Evolutionary conservation across 2,113 vertebrate genomes (phyloP).

Genomic region (Sciurus niger): DNA sequence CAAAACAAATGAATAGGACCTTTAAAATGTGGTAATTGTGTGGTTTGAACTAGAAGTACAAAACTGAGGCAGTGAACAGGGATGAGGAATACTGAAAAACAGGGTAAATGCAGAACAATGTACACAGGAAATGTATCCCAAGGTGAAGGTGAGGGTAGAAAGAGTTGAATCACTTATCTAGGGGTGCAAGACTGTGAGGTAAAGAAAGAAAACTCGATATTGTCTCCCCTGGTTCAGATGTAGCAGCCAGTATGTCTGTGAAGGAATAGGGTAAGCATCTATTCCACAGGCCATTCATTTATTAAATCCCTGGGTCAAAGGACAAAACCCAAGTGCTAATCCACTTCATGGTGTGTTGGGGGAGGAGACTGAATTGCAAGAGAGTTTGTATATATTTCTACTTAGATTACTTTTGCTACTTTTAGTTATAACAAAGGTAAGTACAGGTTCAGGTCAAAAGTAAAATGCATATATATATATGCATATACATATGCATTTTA

Average conservation of each 20-base stretch:
- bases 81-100: neutral
- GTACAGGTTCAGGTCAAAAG: neutral
- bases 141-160: neutral
- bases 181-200: neutral
- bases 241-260: no score
- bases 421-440: conserved; percentile 1
- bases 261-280: no score
- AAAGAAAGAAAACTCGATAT: neutral
- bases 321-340: neutral
- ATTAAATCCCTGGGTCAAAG: neutral
- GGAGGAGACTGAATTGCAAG: neutral
- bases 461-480: neutral
- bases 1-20: neutral
- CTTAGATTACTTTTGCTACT: conserved; percentile 6
- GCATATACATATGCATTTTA: neutral
- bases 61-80: neutral
- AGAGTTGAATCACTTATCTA: neutral
- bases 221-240: neutral
- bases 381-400: neutral
- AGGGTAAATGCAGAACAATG: neutral
- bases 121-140: neutral
- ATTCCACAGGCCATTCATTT: neutral
- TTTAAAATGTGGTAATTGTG: neutral
- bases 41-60: neutral
- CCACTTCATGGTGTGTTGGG: neutral